Percentiles rank a stretch among this genome's conserved stretches.
phyloP scores from a whole-genome alignment of 2,113 vertebrate genomes.

The Sclerurus mexicanus region DNA sequence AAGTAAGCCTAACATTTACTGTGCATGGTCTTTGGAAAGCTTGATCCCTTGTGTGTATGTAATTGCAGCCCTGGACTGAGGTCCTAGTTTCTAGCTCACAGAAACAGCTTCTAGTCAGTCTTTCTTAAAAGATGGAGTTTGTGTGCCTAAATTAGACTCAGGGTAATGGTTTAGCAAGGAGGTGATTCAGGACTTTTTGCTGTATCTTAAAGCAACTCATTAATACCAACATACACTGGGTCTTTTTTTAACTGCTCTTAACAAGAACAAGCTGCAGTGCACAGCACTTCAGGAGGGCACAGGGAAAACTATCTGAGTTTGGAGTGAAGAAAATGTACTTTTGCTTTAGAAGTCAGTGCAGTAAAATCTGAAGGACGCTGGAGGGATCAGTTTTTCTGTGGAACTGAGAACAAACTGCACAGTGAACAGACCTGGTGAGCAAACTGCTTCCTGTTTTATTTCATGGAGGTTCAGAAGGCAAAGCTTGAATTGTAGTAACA shows the following conservation, averaged over 20 bases:
- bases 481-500: conserved; percentile 16
- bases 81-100: background rate
- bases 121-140: background rate
- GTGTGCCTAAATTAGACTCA: background rate
- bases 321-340: background rate
- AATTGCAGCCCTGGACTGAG: background rate
- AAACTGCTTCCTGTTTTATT: conserved; percentile 57
- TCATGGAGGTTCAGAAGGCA: conserved; percentile 30
- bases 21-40: background rate
- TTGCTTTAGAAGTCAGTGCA: background rate
- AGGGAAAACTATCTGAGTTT: background rate
- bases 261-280: background rate
- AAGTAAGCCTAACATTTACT: background rate
- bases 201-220: background rate
- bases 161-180: background rate
- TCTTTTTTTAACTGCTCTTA: background rate
- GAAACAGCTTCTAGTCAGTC: background rate
- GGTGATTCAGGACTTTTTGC: background rate
- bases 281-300: background rate
- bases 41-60: background rate
- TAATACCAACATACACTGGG: background rate
- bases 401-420: background rate
- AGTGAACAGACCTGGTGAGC: background rate
- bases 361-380: background rate
- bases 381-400: background rate